Conservation (phyloP, 2,888 invertebrate genomes). For the Lasioglossum figueresi region DNA sequence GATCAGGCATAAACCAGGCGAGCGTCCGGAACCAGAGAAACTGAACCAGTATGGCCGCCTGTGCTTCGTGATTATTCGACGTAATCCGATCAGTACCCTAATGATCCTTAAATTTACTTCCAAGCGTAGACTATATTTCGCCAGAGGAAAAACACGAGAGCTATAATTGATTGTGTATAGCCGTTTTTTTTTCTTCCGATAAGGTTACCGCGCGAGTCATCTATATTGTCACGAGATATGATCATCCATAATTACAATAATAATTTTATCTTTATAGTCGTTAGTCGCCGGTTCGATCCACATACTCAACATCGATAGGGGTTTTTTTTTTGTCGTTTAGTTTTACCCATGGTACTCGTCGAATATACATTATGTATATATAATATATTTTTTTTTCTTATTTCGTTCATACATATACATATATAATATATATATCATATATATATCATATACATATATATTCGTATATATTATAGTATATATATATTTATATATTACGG, state of each 20-base stretch:
- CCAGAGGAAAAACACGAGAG: slow-evolving; percentile 46
- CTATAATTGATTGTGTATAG: slow-evolving; percentile 57
- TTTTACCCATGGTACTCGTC: slow-evolving; percentile 32
- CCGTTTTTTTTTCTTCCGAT: neutral
- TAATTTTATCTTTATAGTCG: slow-evolving; percentile 33
- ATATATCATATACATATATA: slow-evolving; percentile 32
- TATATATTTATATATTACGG: slow-evolving; percentile 51
- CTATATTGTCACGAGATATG: slow-evolving; percentile 71
- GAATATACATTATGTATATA: slow-evolving; percentile 56
- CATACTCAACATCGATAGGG: slow-evolving; percentile 54
- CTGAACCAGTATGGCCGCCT: slow-evolving; percentile 44
- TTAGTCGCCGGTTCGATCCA: slow-evolving; percentile 39
- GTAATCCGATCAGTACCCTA: slow-evolving; percentile 40
- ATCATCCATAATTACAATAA: slow-evolving; percentile 57
- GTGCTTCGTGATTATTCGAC: slow-evolving; percentile 18
- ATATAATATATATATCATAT: neutral
- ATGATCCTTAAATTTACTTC: slow-evolving; percentile 57
- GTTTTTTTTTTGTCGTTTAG: slow-evolving; percentile 38
- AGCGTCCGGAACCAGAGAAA: slow-evolving; percentile 56
- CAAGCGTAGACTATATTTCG: slow-evolving; percentile 60
- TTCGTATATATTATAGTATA: slow-evolving; percentile 53
- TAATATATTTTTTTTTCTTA: slow-evolving; percentile 23
- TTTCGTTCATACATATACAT: neutral
- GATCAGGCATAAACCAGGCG: slow-evolving; percentile 56
- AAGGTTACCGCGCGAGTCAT: slow-evolving; percentile 34